Conservation (phyloP, 2,888 invertebrate genomes). For the Chamaedrilus cognettii region DNA sequence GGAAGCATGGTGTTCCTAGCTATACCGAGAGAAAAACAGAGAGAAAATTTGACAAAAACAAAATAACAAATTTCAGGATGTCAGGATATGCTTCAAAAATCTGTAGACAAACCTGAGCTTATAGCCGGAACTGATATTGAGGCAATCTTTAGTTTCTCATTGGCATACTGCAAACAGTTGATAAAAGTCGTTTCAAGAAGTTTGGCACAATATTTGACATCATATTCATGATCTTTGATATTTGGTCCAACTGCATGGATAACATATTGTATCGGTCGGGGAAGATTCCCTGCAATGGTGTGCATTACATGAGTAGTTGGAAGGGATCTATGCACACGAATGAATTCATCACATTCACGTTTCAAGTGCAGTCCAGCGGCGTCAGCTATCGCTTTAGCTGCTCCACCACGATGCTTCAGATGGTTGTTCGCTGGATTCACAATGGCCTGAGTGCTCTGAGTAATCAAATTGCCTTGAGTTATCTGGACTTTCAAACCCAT, state of each 20-base stretch:
- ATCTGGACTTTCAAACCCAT: background rate
- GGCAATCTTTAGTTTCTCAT: too few relatives aligned
- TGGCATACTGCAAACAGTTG: too few relatives aligned
- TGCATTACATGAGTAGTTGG: constrained; percentile 6
- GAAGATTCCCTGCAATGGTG: background rate
- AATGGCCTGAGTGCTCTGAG: constrained; percentile 16
- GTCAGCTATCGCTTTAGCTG: constrained; percentile 15
- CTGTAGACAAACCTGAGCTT: too few relatives aligned
- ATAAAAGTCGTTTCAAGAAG: too few relatives aligned
- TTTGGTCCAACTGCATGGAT: constrained; percentile 13
- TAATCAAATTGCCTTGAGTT: constrained; percentile 2
- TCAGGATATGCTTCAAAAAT: too few relatives aligned
- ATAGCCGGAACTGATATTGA: too few relatives aligned
- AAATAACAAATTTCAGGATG: too few relatives aligned
- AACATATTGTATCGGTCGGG: constrained; percentile 7
- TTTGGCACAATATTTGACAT: too few relatives aligned
- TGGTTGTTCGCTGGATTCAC: constrained; percentile 18
- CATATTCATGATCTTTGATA: background rate
- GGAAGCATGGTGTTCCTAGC: too few relatives aligned
- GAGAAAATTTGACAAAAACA: too few relatives aligned
- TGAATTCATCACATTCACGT: constrained; percentile 4
- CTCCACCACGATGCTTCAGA: constrained; percentile 1
- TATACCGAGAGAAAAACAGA: too few relatives aligned
- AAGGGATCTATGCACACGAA: background rate
- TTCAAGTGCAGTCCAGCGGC: constrained; percentile 11